Conservation (phyloP, 2,888 invertebrate species). For the Mimas tiliae region DNA sequence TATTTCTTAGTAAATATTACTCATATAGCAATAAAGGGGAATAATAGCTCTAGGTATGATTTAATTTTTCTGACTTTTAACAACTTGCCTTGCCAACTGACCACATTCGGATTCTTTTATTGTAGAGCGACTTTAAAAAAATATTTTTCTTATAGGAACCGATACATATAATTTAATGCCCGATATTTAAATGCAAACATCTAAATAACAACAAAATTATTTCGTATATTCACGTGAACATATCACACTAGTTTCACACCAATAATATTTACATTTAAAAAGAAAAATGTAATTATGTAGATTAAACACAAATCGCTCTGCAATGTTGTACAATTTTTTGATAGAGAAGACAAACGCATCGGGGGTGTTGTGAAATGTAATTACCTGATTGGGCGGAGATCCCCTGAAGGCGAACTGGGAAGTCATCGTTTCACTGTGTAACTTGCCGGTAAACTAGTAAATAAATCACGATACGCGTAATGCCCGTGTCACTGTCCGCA, state of each 20-base stretch:
- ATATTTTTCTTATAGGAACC: neutral
- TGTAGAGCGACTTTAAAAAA: neutral
- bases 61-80: neutral
- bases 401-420: conserved; percentile 83
- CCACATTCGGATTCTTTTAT: neutral
- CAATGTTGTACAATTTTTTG: conserved; percentile 41
- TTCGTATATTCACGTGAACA: conserved; percentile 38
- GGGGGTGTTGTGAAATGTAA: conserved; percentile 29
- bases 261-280: conserved; percentile 27
- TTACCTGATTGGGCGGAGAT: conserved; percentile 83
- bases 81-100: neutral
- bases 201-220: neutral
- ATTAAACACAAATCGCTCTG: conserved; percentile 51
- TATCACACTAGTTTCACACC: conserved; percentile 40
- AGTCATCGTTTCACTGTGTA: conserved; percentile 75
- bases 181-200: neutral
- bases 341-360: conserved; percentile 35
- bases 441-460: conserved; percentile 59
- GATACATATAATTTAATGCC: neutral
- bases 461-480: conserved; percentile 60
- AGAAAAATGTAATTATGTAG: conserved; percentile 31
- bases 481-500: conserved; percentile 73
- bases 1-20: neutral
- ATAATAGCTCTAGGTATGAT: neutral
- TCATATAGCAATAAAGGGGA: neutral